These are phyloP conservation scores for Lordiphosa mommai DNA, from an alignment of 1,140 invertebrate species.

Conservation along the genomic window DNA sequence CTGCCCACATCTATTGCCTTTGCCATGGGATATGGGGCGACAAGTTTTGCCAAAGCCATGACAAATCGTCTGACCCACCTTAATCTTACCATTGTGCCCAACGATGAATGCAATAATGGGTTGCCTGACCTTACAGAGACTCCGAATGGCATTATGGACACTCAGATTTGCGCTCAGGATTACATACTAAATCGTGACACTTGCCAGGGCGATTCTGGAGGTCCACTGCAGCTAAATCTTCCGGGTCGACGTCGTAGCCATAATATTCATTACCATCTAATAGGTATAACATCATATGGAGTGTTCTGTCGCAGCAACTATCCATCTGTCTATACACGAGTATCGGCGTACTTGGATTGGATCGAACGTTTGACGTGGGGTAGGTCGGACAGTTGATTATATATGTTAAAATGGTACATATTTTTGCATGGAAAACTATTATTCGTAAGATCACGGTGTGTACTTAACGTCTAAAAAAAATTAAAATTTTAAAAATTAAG, in stretches of 20 bases:
- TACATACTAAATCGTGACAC: constrained; percentile 61
- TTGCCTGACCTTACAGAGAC: constrained; percentile 52
- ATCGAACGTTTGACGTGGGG: constrained; percentile 80
- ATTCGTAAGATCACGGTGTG: too few species aligned
- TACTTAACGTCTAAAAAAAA: too few species aligned
- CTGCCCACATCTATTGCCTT: constrained; percentile 62
- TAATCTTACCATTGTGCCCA: constrained; percentile 63
- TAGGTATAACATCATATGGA: constrained; percentile 79
- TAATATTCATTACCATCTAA: constrained; percentile 63
- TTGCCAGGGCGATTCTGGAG: constrained; percentile 70
- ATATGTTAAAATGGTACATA: too few species aligned
- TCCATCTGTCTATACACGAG: constrained; percentile 81
- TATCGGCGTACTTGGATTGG: constrained; percentile 80
- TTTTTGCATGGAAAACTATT: too few species aligned
- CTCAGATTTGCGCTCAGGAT: constrained; percentile 69
- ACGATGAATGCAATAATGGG: constrained; percentile 58
- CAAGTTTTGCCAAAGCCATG: constrained; percentile 52
- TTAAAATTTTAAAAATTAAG: too few species aligned
- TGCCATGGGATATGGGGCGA: constrained; percentile 74
- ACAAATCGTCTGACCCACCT: constrained; percentile 67
- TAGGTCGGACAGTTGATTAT: background rate
- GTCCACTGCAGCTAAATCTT: constrained; percentile 63
- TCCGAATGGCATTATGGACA: constrained; percentile 47
- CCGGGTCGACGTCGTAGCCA: constrained; percentile 62
- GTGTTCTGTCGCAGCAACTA: constrained; percentile 76